Percentiles rank a stretch among this genome's conserved stretches.
These are phyloP conservation scores for Emydura subglobosa DNA, from an alignment of 2,113 vertebrate species.

Conservation along the genomic window DNA sequence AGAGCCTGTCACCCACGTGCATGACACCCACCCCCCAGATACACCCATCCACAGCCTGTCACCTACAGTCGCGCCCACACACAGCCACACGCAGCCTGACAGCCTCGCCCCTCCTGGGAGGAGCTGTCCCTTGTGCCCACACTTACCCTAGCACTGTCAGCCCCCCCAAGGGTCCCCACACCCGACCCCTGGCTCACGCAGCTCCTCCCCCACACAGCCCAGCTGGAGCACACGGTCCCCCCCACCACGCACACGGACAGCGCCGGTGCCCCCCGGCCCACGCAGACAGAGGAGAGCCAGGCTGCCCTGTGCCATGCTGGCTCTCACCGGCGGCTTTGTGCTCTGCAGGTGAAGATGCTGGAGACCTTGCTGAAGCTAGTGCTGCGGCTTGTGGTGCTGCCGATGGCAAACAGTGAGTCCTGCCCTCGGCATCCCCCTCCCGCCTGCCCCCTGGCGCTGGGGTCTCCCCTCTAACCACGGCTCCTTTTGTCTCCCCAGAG, in stretches of 20 bases:
- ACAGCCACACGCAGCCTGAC: no score
- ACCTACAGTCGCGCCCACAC: neutral
- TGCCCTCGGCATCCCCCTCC: neutral
- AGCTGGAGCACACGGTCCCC: neutral
- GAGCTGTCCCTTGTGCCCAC: neutral
- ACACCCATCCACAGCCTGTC: neutral
- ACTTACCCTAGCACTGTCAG: neutral
- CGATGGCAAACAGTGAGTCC: slow-evolving; percentile 45
- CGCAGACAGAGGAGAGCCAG: neutral
- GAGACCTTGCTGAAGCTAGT: neutral
- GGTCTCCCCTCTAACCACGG: neutral
- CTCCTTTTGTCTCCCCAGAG: neutral
- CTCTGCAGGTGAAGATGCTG: slow-evolving; percentile 18
- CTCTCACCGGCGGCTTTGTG: neutral
- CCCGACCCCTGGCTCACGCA: neutral
- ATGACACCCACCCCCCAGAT: neutral
- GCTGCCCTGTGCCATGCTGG: rapidly evolving
- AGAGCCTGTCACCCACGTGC: no score
- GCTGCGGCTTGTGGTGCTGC: neutral
- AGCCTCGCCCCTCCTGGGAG: no score
- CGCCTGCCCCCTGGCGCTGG: neutral
- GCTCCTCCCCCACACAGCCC: neutral
- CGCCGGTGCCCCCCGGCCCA: no score
- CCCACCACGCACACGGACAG: neutral
- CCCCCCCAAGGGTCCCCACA: no score